Conservation (phyloP, 53 echinoderm and acorn worm species). For the Zoroaster sp. region DNA sequence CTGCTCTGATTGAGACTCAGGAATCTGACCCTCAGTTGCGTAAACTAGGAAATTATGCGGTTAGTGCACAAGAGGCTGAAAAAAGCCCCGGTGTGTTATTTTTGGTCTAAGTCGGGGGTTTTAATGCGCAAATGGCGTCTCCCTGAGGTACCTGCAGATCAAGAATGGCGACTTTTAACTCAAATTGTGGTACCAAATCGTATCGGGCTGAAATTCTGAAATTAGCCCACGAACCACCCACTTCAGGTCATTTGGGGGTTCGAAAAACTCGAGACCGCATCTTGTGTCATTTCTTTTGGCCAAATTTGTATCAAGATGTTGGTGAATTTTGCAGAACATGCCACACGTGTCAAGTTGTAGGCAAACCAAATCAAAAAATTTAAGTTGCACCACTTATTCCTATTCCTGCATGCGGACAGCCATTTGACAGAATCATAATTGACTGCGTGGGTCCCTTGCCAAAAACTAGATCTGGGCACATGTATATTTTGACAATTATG, state of each 20-base stretch:
- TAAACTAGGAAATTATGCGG: conserved; percentile 2
- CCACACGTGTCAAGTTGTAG: conserved; percentile 71
- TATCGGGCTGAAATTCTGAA: conserved; percentile 45
- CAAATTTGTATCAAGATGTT: conserved; percentile 56
- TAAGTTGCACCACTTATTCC: conserved; percentile 45
- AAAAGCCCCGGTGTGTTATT: conserved; percentile 14
- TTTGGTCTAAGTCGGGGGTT: conserved; percentile 31
- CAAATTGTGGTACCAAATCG: conserved; percentile 59
- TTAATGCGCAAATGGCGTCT: conserved; percentile 67
- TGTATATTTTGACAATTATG: too few species aligned
- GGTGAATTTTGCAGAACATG: conserved; percentile 67
- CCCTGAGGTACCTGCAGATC: conserved; percentile 43
- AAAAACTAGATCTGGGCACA: too few species aligned
- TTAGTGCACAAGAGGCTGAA: neutral
- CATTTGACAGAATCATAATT: too few species aligned
- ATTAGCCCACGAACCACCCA: conserved; percentile 66
- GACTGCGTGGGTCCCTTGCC: too few species aligned
- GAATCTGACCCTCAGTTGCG: neutral
- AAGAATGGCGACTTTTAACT: conserved; percentile 47
- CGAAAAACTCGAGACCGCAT: conserved; percentile 62
- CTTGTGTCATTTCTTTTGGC: conserved; percentile 72
- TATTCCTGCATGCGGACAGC: too few species aligned
- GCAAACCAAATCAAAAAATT: conserved; percentile 61
- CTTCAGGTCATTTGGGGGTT: conserved; percentile 66
- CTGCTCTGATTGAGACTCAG: neutral